Conservation (phyloP, 2,113 vertebrate species). For the Amazona guildingii region DNA sequence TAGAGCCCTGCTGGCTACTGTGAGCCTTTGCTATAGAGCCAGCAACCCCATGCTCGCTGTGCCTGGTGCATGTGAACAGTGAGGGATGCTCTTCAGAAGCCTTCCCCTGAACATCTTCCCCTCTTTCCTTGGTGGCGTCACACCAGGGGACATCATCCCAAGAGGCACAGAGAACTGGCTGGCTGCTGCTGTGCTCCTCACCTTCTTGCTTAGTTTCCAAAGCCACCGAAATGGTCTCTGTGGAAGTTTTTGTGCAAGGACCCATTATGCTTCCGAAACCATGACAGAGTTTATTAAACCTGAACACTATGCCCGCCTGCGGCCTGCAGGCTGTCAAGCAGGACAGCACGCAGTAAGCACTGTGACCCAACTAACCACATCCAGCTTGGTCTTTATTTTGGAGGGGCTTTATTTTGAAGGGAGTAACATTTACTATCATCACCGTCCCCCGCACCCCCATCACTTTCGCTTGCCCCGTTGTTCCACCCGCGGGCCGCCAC, state of each 20-base stretch:
- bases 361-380: neutral
- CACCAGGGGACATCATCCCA: neutral
- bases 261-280: neutral
- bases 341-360: neutral
- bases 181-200: rapidly evolving
- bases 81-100: neutral
- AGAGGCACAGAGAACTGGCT: too few species aligned
- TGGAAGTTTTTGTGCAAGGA: neutral
- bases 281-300: neutral
- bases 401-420: too few species aligned
- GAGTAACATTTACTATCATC: neutral
- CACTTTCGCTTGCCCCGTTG: neutral
- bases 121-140: neutral
- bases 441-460: too few species aligned
- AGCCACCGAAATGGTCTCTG: rapidly evolving
- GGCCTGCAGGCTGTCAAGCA: too few species aligned
- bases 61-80: rapidly evolving
- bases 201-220: neutral
- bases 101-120: neutral
- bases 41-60: rapidly evolving
- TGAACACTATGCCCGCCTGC: rapidly evolving
- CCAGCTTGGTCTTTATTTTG: too few species aligned
- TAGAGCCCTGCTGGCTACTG: neutral
- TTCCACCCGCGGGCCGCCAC: neutral
- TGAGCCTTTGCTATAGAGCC: neutral